phyloP scores from a whole-genome alignment of 2,113 vertebrate species.

The Chunga burmeisteri region DNA sequence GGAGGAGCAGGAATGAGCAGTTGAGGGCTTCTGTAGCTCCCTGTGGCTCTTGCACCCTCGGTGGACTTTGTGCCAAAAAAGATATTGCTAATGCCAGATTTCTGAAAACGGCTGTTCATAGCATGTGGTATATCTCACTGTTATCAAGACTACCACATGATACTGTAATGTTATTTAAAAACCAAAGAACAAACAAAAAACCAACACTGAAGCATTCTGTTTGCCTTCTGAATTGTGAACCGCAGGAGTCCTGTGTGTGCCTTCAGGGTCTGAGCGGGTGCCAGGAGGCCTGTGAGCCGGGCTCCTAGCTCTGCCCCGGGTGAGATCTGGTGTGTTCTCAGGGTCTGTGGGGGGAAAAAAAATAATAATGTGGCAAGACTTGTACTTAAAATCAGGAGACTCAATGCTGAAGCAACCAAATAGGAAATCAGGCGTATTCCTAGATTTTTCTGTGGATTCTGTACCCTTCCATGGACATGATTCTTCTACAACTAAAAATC shows the following conservation, averaged over 20 bases:
- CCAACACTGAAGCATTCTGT: background rate
- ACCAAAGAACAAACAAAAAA: background rate
- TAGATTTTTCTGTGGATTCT: background rate
- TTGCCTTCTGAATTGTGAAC: background rate
- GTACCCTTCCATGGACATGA: background rate
- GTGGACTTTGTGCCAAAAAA: background rate
- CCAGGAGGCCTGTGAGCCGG: background rate
- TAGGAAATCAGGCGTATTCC: background rate
- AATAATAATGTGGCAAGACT: background rate
- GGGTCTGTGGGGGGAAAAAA: background rate
- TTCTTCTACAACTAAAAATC: background rate
- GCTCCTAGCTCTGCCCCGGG: background rate
- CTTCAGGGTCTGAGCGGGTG: background rate
- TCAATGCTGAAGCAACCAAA: background rate
- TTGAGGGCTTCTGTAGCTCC: background rate
- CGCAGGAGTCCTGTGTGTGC: background rate
- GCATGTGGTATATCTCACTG: fast-evolving
- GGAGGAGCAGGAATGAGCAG: background rate
- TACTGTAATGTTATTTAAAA: background rate
- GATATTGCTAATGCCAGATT: background rate
- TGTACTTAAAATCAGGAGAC: background rate
- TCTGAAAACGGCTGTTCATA: background rate
- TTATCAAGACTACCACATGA: background rate
- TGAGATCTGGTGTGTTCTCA: background rate
- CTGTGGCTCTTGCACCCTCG: background rate